phyloP scores from a whole-genome alignment of 2,113 vertebrate genomes.

The Halichoerus grypus region DNA sequence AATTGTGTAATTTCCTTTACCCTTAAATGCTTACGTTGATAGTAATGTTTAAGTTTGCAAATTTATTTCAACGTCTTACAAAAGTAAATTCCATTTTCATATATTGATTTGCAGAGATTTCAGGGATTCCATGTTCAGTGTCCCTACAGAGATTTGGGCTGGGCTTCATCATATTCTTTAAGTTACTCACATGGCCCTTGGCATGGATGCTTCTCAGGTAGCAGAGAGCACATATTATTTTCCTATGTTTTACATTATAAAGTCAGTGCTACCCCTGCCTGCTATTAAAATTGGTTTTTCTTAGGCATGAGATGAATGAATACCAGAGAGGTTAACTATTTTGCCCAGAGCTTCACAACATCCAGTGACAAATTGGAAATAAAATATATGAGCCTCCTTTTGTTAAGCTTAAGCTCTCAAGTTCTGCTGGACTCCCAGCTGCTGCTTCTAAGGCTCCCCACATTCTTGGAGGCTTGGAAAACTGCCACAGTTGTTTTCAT shows the following conservation, averaged over 20 bases:
- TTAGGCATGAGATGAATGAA: background rate
- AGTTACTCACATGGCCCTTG: background rate
- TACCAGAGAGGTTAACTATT: background rate
- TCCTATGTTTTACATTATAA: background rate
- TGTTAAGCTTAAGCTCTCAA: background rate
- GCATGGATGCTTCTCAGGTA: background rate
- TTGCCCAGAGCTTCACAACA: background rate
- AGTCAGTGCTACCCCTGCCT: background rate
- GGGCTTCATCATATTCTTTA: background rate
- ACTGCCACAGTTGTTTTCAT: background rate
- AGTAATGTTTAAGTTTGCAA: background rate
- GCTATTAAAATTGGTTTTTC: background rate
- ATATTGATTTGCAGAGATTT: background rate
- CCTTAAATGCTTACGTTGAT: background rate
- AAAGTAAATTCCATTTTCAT: background rate
- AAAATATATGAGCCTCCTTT: background rate
- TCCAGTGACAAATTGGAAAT: background rate
- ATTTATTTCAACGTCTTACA: conserved; percentile 19
- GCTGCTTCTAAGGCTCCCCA: background rate
- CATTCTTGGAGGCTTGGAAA: background rate
- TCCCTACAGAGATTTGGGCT: background rate
- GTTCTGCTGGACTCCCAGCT: too few species aligned
- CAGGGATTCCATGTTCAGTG: background rate
- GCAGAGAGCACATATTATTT: background rate
- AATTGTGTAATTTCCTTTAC: background rate